Percentiles rank a stretch among this genome's conserved stretches.
These are phyloP conservation scores for Helicoverpa assulta DNA, from an alignment of 2,888 invertebrate species.

Conservation along the genomic window DNA sequence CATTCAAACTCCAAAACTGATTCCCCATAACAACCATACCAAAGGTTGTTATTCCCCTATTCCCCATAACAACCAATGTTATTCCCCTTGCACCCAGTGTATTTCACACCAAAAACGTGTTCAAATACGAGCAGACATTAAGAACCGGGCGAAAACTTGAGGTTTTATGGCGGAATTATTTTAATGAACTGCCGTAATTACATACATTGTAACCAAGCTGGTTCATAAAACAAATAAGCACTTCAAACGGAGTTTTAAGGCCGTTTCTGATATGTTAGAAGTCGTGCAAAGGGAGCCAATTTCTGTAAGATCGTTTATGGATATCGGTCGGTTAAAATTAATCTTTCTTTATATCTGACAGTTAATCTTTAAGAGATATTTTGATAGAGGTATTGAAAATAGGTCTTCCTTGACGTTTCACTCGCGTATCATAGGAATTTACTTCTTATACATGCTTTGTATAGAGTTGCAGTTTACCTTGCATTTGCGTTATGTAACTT, in stretches of 20 bases:
- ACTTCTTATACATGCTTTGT: too few relatives aligned
- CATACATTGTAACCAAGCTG: slow-evolving; percentile 59
- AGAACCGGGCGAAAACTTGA: slow-evolving; percentile 68
- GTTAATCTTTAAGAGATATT: neutral
- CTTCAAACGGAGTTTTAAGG: slow-evolving; percentile 12
- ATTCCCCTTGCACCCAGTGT: slow-evolving; percentile 24
- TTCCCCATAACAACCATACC: too few relatives aligned
- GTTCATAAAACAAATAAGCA: slow-evolving; percentile 56
- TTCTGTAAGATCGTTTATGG: neutral
- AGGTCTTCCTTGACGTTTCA: too few relatives aligned
- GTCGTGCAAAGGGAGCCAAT: slow-evolving; percentile 1
- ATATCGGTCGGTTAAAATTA: neutral
- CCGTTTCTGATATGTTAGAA: slow-evolving; percentile 4
- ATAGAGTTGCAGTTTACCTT: too few relatives aligned
- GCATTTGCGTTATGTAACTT: too few relatives aligned
- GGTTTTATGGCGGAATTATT: slow-evolving; percentile 73
- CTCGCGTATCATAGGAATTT: too few relatives aligned
- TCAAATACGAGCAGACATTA: slow-evolving; percentile 66
- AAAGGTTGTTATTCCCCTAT: too few relatives aligned
- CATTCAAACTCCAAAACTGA: too few relatives aligned
- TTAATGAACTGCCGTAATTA: slow-evolving; percentile 73
- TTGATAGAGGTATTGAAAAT: too few relatives aligned
- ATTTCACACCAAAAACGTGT: slow-evolving; percentile 32
- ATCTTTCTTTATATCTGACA: neutral
- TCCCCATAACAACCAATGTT: neutral